phyloP scores from a whole-genome alignment of 2,113 vertebrate species.

The Mustelus asterias region DNA sequence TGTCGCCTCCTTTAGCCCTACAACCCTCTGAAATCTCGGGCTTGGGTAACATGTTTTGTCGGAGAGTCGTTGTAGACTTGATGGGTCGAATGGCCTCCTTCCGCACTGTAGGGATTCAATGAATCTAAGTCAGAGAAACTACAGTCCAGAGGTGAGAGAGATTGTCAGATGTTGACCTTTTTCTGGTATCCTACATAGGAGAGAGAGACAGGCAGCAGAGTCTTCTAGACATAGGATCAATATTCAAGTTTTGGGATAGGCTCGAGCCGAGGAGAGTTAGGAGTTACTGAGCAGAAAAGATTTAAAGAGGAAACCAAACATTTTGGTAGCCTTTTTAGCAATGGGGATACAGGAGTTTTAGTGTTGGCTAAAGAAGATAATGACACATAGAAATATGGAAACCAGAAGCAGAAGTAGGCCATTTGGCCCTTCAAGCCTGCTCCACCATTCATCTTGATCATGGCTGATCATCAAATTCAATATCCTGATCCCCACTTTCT shows the following conservation, averaged over 20 bases:
- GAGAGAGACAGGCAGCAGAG: neutral
- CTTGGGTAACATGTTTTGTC: too few relatives aligned
- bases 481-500: too few relatives aligned
- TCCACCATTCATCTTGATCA: too few relatives aligned
- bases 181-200: neutral
- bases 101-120: too few relatives aligned
- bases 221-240: neutral
- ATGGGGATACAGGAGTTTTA: neutral
- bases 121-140: neutral
- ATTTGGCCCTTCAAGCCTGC: too few relatives aligned
- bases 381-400: neutral
- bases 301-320: neutral
- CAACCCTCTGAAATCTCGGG: neutral
- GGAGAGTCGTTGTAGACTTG: too few relatives aligned
- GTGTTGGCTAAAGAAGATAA: neutral
- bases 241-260: neutral
- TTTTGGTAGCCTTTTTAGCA: neutral
- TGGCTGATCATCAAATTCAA: too few relatives aligned
- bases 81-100: too few relatives aligned
- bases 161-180: neutral
- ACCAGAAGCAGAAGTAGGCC: too few relatives aligned
- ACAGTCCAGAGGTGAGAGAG: neutral
- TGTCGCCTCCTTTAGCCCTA: neutral
- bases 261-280: neutral
- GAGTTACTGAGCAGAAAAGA: neutral